phyloP scores from a whole-genome alignment of 2,888 invertebrate species.

The Onchidella celtica region DNA sequence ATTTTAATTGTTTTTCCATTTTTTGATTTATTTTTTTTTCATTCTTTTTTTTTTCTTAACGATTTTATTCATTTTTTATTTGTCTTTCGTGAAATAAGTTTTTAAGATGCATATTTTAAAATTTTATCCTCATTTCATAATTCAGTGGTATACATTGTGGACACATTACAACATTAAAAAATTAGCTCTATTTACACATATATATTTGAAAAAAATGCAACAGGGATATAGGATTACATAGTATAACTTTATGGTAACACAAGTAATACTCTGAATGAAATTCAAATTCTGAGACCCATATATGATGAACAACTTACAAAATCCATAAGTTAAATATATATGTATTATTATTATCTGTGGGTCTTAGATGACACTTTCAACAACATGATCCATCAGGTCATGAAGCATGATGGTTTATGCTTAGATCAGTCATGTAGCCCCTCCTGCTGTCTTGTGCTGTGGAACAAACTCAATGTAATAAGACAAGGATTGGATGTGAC shows the following conservation, averaged over 20 bases:
- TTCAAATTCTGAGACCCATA: neutral
- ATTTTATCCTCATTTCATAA: neutral
- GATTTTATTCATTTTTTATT: too few relatives aligned
- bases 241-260: neutral
- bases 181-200: neutral
- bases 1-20: neutral
- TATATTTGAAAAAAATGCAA: neutral
- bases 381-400: too few relatives aligned
- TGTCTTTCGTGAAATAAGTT: neutral
- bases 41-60: neutral
- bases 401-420: too few relatives aligned
- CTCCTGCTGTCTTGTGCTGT: too few relatives aligned
- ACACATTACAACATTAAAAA: neutral
- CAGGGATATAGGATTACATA: neutral
- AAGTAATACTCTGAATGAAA: slow-evolving; percentile 14
- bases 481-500: too few relatives aligned
- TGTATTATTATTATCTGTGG: neutral
- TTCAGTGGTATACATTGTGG: neutral
- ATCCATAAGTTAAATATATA: neutral
- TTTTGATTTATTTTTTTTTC: slow-evolving; percentile 3
- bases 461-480: too few relatives aligned
- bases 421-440: too few relatives aligned
- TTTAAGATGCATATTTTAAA: slow-evolving; percentile 13
- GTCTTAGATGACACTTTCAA: neutral
- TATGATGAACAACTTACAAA: neutral